A percentile compares a stretch with the other conserved stretches of the same genome.
phyloP scores from a whole-genome alignment of 2,797 vertebrate genomes.

The Microctenopoma lineatum region DNA sequence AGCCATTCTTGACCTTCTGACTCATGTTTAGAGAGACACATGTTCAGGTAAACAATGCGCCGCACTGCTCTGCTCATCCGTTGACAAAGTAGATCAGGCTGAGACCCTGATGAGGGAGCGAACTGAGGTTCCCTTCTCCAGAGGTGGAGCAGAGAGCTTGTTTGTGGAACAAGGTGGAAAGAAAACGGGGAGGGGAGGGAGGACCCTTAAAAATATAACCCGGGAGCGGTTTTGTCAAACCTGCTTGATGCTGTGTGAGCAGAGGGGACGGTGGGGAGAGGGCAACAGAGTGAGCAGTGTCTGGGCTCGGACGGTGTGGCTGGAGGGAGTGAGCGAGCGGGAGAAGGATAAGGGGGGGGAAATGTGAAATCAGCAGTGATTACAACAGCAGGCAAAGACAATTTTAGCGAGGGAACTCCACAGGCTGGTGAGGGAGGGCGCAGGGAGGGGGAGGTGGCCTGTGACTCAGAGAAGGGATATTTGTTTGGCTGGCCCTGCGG shows the following conservation, averaged over 20 bases:
- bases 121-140: conserved; percentile 52
- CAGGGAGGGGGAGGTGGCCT: conserved; percentile 8
- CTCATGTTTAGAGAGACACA: background rate
- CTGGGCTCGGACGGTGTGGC: conserved; percentile 33
- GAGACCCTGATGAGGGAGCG: conserved; percentile 44
- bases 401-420: conserved; percentile 71
- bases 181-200: conserved; percentile 43
- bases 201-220: conserved; percentile 73
- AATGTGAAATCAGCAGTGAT: conserved; percentile 55
- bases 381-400: conserved; percentile 37
- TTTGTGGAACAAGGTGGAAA: conserved; percentile 76
- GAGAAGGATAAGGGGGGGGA: conserved; percentile 20
- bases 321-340: conserved; percentile 16
- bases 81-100: background rate
- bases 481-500: conserved; percentile 67
- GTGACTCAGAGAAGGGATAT: conserved; percentile 74
- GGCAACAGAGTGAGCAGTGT: conserved; percentile 62
- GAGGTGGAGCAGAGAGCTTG: conserved; percentile 58
- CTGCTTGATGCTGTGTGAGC: conserved; percentile 8
- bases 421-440: conserved; percentile 16
- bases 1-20: no score
- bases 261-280: conserved; percentile 15
- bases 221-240: conserved; percentile 55
- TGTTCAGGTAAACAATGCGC: background rate
- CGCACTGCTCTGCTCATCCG: conserved; percentile 10